Base-by-base conservation (phyloP, 2,113 vertebrate genomes). In the Microcebus jonahi region DNA sequence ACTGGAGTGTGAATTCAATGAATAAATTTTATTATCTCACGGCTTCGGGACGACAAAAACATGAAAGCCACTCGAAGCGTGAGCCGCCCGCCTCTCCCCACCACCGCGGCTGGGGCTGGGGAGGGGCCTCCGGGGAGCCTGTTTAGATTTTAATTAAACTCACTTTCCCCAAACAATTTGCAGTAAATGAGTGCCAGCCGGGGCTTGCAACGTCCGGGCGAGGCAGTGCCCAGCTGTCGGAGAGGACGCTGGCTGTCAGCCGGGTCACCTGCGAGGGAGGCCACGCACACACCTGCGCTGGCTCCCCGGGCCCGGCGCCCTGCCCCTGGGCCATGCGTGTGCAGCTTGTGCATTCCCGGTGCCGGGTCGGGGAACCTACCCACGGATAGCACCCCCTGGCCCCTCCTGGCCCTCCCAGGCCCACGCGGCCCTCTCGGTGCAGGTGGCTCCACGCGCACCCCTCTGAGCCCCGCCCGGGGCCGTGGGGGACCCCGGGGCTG, bases 1-100 rank as follows among this genome's bases (percentile, higher is more conserved):
- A 92, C 90, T 95, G 97, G 97, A 97, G 97, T 98, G 97, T 97
- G 97, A 97, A 97, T 97, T 97, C 98, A 84, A 97, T 97, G 85
- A 98, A 98, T 98, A 97, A 97, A 97, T 98, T 95, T 85, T 96
- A 92, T 97, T 95, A 97, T 96, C 94, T 97, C 76, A 23, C 79
- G 79, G 96, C 67, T 88, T 95, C 0, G 14, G 36, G 86, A 73
- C 92, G 85, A 96, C 91, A 97, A 73, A 61, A 88, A 90, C 67
- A 36, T 0, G 0, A 55, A 34, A 31, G 70, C 0, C 0, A 2
- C 59, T 91, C 17, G 59, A 81, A 80, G 2, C 68, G 89, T 87
- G 96, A 94, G 85, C 82, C 13, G 59, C 93, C 97, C 73, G 31
- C 71, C 79, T 87, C 91, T 87, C 77, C 91, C 71, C 55, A 70